These are phyloP conservation scores for Marisa cornuarietis DNA, from an alignment of 1,140 invertebrate genomes.

Conservation along the genomic window DNA sequence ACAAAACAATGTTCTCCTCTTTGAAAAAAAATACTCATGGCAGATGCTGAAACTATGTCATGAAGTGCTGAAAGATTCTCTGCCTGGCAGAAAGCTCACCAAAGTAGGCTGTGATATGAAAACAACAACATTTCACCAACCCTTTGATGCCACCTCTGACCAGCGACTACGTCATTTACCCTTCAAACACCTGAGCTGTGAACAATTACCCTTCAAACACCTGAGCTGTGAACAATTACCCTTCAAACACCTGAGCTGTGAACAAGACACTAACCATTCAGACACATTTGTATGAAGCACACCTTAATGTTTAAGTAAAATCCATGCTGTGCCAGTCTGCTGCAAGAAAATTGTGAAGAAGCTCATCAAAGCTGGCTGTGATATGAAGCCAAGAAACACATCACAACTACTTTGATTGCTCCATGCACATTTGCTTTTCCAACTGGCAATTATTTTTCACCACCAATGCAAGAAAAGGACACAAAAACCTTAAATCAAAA, in stretches of 20 bases:
- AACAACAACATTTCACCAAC: conserved; percentile 53
- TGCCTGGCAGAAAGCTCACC: conserved; percentile 47
- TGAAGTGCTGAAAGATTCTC: too few species aligned
- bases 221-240: background rate
- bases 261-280: too few species aligned
- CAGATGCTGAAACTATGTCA: too few species aligned
- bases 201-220: background rate
- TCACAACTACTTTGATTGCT: conserved; percentile 56
- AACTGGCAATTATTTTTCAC: too few species aligned
- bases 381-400: conserved; percentile 48
- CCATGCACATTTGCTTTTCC: background rate
- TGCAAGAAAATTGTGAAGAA: conserved; percentile 12
- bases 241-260: background rate
- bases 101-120: conserved; percentile 66
- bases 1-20: too few species aligned
- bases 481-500: too few species aligned
- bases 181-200: background rate
- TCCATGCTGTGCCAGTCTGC: too few species aligned
- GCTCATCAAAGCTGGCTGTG: conserved; percentile 62
- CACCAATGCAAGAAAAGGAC: too few species aligned
- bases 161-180: background rate
- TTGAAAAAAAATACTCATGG: too few species aligned
- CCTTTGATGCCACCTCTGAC: conserved; percentile 49
- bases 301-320: too few species aligned
- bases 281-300: background rate